These are phyloP conservation scores for Metopia argyrocephala DNA, from an alignment of 2,888 invertebrate genomes.

Conservation along the genomic window DNA sequence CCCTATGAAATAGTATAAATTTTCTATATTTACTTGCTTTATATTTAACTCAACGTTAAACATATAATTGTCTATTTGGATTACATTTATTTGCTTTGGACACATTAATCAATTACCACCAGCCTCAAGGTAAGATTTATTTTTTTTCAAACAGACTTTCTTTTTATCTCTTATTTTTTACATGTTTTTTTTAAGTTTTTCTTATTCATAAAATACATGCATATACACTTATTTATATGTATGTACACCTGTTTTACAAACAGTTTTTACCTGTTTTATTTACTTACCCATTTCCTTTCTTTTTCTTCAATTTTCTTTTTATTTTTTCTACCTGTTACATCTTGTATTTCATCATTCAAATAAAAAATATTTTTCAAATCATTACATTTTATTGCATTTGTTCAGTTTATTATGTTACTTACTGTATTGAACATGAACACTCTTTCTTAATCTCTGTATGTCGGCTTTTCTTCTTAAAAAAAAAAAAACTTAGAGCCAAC, in stretches of 20 bases:
- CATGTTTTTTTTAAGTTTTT: not conserved
- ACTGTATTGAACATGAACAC: not conserved
- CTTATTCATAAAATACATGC: not conserved
- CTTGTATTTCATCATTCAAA: too few relatives aligned
- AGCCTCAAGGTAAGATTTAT: constrained; percentile 48
- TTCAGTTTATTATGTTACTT: constrained; percentile 11
- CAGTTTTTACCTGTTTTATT: not conserved
- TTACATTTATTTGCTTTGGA: not conserved
- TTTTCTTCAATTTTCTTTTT: not conserved
- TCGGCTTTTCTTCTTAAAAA: too few relatives aligned
- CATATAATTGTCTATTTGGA: too few relatives aligned
- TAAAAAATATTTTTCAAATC: not conserved
- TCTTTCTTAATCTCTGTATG: too few relatives aligned
- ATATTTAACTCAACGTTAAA: too few relatives aligned
- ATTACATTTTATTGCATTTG: not conserved
- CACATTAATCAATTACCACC: not conserved
- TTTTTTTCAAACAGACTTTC: not conserved
- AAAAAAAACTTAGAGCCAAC: too few relatives aligned
- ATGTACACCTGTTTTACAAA: constrained; percentile 34
- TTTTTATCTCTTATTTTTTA: not conserved
- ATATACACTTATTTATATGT: not conserved
- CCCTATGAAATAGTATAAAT: too few relatives aligned
- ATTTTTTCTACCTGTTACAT: not conserved
- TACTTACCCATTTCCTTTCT: not conserved
- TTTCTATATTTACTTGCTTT: too few relatives aligned